Evolutionary conservation across 35 echinoderm and acorn worm genomes (phyloP).

Genomic region (Apostichopus parvimensis): DNA sequence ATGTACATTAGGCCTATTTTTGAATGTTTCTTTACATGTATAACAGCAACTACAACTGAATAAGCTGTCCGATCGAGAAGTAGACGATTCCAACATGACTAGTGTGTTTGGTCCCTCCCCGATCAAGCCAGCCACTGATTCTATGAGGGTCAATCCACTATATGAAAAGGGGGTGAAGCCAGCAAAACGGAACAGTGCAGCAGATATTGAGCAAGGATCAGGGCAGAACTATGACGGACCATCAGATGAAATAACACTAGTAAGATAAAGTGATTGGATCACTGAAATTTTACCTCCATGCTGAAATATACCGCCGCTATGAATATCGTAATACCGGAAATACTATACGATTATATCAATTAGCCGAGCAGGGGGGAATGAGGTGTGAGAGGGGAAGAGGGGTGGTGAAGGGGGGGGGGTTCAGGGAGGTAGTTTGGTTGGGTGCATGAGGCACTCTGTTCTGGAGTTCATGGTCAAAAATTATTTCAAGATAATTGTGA

Average conservation of each 20-base stretch:
- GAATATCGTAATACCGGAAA: too few relatives aligned
- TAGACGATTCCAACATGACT: slow-evolving; percentile 84
- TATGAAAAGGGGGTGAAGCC: slow-evolving; percentile 70
- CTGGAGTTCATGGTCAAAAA: too few relatives aligned
- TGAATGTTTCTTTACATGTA: background rate
- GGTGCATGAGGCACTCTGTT: too few relatives aligned
- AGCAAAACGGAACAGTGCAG: slow-evolving; percentile 9
- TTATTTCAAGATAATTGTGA: too few relatives aligned
- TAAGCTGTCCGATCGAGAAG: slow-evolving; percentile 65
- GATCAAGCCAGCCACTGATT: slow-evolving; percentile 27
- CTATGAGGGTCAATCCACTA: slow-evolving; percentile 80
- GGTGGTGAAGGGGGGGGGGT: background rate
- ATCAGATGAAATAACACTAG: slow-evolving; percentile 6
- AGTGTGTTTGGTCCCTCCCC: slow-evolving; percentile 68
- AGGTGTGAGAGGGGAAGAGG: background rate
- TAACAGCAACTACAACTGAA: slow-evolving; percentile 76
- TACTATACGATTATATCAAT: too few relatives aligned
- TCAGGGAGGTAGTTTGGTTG: too few relatives aligned
- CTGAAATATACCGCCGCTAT: too few relatives aligned
- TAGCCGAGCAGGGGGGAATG: too few relatives aligned
- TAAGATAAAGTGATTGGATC: background rate
- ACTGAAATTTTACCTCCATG: too few relatives aligned
- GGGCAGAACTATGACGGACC: slow-evolving; percentile 32
- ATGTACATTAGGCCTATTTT: background rate
- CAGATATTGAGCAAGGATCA: slow-evolving; percentile 8